phyloP scores from a whole-genome alignment of 2,888 invertebrate genomes.

The Psylliodes chrysocephalus region DNA sequence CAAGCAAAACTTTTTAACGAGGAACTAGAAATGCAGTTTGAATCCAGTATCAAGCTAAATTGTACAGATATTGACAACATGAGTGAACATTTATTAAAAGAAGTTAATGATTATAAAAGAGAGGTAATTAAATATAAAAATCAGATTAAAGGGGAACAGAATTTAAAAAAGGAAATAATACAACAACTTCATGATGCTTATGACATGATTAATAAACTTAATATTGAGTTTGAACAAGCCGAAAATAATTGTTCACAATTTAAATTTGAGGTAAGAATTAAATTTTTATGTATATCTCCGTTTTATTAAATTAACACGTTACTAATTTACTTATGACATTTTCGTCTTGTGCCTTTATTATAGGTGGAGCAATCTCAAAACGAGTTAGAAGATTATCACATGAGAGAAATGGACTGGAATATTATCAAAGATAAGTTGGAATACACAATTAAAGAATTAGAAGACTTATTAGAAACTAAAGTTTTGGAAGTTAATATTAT shows the following conservation, averaged over 20 bases:
- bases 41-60: slow-evolving; percentile 53
- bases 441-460: slow-evolving; percentile 35
- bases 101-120: slow-evolving; percentile 49
- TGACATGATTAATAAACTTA: slow-evolving; percentile 42
- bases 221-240: slow-evolving; percentile 43
- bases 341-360: no score
- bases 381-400: slow-evolving; percentile 47
- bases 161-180: slow-evolving; percentile 47
- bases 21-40: slow-evolving; percentile 58
- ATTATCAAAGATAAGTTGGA: slow-evolving; percentile 46
- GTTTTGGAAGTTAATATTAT: slow-evolving; percentile 41
- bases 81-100: slow-evolving; percentile 52
- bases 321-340: no score
- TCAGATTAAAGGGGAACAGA: slow-evolving; percentile 40
- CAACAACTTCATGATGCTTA: slow-evolving; percentile 50
- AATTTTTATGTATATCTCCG: no score
- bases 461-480: slow-evolving; percentile 38
- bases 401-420: slow-evolving; percentile 47
- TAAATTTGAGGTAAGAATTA: slow-evolving; percentile 42
- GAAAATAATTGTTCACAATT: slow-evolving; percentile 38
- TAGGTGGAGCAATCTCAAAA: slow-evolving; percentile 44
- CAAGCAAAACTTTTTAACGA: slow-evolving; percentile 52
- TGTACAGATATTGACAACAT: slow-evolving; percentile 52
- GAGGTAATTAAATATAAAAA: slow-evolving; percentile 39
- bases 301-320: no score